These are phyloP conservation scores for Marasmarcha lunaedactyla DNA, from an alignment of 2,888 invertebrate genomes.

Conservation along the genomic window DNA sequence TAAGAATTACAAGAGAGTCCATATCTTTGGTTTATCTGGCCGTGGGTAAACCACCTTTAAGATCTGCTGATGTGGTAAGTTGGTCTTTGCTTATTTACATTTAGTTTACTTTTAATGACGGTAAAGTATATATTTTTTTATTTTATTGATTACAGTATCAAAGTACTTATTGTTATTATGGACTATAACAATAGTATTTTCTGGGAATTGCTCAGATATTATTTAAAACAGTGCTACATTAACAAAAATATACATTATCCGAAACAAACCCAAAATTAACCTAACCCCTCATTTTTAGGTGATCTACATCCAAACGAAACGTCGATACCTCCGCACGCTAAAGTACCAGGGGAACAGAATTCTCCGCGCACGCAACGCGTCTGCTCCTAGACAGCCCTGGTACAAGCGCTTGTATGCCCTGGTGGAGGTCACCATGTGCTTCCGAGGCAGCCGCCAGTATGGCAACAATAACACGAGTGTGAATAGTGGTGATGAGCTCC, in stretches of 20 bases:
- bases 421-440: conserved; percentile 49
- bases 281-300: too few relatives aligned
- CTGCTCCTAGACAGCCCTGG: conserved; percentile 26
- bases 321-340: conserved; percentile 60
- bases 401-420: conserved; percentile 29
- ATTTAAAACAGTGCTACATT: too few relatives aligned
- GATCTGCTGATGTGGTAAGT: conserved; percentile 64
- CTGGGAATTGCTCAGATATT: too few relatives aligned
- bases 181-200: too few relatives aligned
- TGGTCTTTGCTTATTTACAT: background rate
- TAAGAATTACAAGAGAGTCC: conserved; percentile 49
- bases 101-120: background rate
- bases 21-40: conserved; percentile 55
- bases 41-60: conserved; percentile 56
- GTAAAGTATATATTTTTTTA: too few relatives aligned
- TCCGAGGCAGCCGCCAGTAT: conserved; percentile 29
- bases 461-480: conserved; percentile 44
- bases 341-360: conserved; percentile 61
- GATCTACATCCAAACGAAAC: conserved; percentile 58
- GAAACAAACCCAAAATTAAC: too few relatives aligned
- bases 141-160: too few relatives aligned
- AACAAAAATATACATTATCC: too few relatives aligned
- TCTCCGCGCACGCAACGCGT: conserved; percentile 34
- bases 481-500: conserved; percentile 40
- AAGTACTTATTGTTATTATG: too few relatives aligned